These are phyloP conservation scores for Daphoenositta chrysoptera DNA, from an alignment of 2,113 vertebrate genomes.

Conservation along the genomic window DNA sequence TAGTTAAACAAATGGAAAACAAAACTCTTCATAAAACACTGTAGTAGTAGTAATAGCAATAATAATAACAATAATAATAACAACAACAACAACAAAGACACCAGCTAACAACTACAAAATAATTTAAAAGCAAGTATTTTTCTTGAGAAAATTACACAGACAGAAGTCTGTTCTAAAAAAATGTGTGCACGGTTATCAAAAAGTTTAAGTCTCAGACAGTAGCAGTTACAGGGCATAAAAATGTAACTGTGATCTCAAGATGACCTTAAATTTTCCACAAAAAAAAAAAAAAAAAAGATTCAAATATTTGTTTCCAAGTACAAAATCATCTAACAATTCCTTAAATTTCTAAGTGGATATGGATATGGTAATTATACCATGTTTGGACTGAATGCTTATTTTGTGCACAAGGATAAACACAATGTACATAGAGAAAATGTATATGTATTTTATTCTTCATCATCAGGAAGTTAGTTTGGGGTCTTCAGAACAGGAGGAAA, in stretches of 20 bases:
- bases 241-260: neutral
- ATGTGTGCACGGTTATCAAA: neutral
- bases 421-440: neutral
- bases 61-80: neutral
- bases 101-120: neutral
- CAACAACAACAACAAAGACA: neutral
- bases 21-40: neutral
- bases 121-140: neutral
- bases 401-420: neutral
- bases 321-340: neutral
- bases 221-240: neutral
- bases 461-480: neutral
- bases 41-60: neutral
- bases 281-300: neutral
- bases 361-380: neutral
- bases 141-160: neutral
- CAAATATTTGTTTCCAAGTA: neutral
- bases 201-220: neutral
- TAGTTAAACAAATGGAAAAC: neutral
- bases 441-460: neutral
- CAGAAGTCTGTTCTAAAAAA: neutral
- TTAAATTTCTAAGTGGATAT: neutral
- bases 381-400: neutral
- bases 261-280: neutral
- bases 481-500: neutral